Evolutionary conservation across 1,140 invertebrate genomes (phyloP), one percentile per base, ranked within the genome.

Genomic region (Drosophila bifasciata): DNA sequence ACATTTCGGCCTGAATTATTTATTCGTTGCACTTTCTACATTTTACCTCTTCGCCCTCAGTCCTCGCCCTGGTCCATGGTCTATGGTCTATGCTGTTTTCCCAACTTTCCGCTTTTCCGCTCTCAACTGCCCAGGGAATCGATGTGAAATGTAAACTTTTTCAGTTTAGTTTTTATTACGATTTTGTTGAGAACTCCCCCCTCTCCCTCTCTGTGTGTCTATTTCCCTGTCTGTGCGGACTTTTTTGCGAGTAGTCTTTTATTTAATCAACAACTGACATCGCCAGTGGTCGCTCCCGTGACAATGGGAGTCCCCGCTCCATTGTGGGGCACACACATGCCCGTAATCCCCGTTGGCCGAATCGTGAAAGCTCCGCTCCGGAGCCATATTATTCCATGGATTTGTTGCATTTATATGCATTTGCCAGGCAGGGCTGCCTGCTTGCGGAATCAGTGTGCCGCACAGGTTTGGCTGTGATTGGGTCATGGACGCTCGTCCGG

Each of bases 1-100:
- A 86, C 81, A 85, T 85, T 85, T 85, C 68, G 77, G 77, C 81
- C 81, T 85, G 81, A 80, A 85, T 85, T 77, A 85, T 85, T 85
- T 85, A 85, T 78, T 53, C 69, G 81, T 59, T 85, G 83, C 81
- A 86, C 81, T 85, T 75, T 67, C 53, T 63, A 56, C 66, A 68
- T 68, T 68, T 67, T 52, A 11, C 32, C 32, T 36, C 32, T 3
- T 36, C n/a, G 32, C 2, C n/a, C n/a, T n/a, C 28, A 32, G 53
- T 50, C 15, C 52, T 50, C 40, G 28, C 25, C 56, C 61, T 36
- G 50, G 45, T n/a, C n/a, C n/a, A n/a, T n/a, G n/a, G n/a, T n/a
- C n/a, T n/a, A n/a, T n/a, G n/a, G n/a, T 46, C 64, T 39, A 8
- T 45, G 32, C 19, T 43, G 16, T 28, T 11, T 46, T 41, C 57